A percentile compares a stretch with the other conserved stretches of the same genome.
Evolutionary conservation across 2,113 vertebrate genomes (phyloP).

Genomic region (Ranitomeya variabilis): DNA sequence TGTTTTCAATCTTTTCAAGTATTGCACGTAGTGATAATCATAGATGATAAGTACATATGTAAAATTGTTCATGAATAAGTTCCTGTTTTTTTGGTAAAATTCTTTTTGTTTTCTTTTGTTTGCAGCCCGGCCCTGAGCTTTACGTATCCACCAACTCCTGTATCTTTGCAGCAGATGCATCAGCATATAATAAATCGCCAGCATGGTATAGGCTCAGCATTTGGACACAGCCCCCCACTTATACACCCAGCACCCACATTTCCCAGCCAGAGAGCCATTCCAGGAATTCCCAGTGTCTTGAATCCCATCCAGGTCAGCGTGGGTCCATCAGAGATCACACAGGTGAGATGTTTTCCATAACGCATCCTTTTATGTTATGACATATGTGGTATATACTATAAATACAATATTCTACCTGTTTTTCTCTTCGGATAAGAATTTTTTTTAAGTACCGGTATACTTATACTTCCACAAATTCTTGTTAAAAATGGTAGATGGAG

Average conservation of each 20-base stretch:
- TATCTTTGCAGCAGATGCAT: slow-evolving; percentile 92
- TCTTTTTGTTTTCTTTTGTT: slow-evolving; percentile 41
- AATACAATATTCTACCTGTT: too few species aligned
- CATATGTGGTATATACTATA: too few species aligned
- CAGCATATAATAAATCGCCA: slow-evolving; percentile 94
- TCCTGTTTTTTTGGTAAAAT: slow-evolving; percentile 5
- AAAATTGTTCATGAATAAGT: not conserved
- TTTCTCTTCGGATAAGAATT: too few species aligned
- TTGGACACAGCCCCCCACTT: slow-evolving; percentile 96
- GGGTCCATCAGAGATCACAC: slow-evolving; percentile 85
- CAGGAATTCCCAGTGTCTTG: slow-evolving; percentile 87
- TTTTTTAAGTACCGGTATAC: too few species aligned
- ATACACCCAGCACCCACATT: slow-evolving; percentile 94
- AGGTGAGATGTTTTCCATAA: slow-evolving; percentile 78
- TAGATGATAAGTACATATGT: not conserved
- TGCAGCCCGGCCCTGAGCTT: slow-evolving; percentile 93
- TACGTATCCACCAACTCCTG: slow-evolving; percentile 91
- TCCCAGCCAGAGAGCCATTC: slow-evolving; percentile 89
- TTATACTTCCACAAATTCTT: too few species aligned
- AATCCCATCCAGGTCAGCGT: slow-evolving; percentile 85
- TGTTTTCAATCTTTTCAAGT: not conserved
- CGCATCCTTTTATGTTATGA: not conserved
- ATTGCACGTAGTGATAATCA: not conserved
- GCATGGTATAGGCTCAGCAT: slow-evolving; percentile 89
- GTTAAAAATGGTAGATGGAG: too few species aligned